A percentile compares a stretch with the other conserved stretches of the same genome.
Conservation (phyloP, 2,888 invertebrate species). For the Xanthia icteritia region DNA sequence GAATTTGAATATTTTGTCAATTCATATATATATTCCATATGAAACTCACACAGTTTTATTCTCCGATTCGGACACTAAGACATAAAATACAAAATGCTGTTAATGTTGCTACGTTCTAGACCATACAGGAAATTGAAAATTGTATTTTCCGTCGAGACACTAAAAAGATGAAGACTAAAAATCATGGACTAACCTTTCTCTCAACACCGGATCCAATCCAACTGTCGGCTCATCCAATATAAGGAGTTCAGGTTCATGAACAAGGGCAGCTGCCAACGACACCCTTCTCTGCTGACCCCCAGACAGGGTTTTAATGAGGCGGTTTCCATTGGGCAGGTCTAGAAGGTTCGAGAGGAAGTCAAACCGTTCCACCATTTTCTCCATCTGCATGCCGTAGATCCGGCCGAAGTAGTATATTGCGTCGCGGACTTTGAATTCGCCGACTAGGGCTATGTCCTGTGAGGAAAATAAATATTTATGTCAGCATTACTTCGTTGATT, state of each 20-base stretch:
- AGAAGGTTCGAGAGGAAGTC: constrained; percentile 93
- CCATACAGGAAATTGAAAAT: not conserved
- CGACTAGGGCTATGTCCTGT: constrained; percentile 94
- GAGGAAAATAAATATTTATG: constrained; percentile 15
- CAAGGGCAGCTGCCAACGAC: constrained; percentile 96
- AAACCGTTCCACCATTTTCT: constrained; percentile 92
- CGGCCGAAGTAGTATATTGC: constrained; percentile 96
- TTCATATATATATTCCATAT: too few relatives aligned
- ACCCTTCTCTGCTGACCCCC: constrained; percentile 98
- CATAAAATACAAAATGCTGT: not conserved
- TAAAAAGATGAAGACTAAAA: not conserved
- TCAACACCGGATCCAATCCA: constrained; percentile 97
- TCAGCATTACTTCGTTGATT: not conserved
- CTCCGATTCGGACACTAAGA: not conserved
- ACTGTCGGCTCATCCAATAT: constrained; percentile 98
- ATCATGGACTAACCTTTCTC: constrained; percentile 92
- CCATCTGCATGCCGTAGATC: constrained; percentile 94
- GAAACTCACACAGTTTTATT: not conserved
- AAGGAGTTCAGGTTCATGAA: constrained; percentile 96
- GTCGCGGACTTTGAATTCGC: constrained; percentile 95
- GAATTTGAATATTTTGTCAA: not conserved
- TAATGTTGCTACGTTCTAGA: not conserved
- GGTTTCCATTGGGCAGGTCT: constrained; percentile 93
- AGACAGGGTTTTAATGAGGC: constrained; percentile 92
- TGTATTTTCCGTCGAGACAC: not conserved